Conservation (phyloP, 2,797 vertebrate genomes). For the Pampus argenteus region DNA sequence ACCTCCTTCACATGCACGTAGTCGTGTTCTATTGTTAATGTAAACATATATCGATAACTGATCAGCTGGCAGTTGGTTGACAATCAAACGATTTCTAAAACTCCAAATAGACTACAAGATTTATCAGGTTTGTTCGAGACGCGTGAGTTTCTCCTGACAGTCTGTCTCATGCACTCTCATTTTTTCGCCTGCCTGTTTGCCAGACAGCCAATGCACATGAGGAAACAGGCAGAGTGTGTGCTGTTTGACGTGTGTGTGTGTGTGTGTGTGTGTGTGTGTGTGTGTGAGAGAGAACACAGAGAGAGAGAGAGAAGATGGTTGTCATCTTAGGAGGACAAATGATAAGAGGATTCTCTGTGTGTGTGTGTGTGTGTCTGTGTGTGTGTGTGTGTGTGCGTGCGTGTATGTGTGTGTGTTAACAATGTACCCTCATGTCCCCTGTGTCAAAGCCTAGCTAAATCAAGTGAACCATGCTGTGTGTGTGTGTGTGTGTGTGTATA, state of each 20-base stretch:
- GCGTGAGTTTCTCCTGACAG: constrained; percentile 25
- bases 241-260: constrained; percentile 46
- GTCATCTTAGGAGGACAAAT: constrained; percentile 59
- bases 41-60: neutral
- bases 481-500: constrained; percentile 38
- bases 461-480: constrained; percentile 69
- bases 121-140: constrained; percentile 40
- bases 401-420: constrained; percentile 69
- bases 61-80: constrained; percentile 2
- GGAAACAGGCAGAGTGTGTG: constrained; percentile 50
- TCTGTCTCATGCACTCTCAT: constrained; percentile 44
- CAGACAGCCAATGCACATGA: constrained; percentile 58
- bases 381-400: constrained; percentile 25
- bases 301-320: constrained; percentile 36
- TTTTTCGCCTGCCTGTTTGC: constrained; percentile 57
- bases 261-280: constrained; percentile 23
- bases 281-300: constrained; percentile 2
- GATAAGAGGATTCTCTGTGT: constrained; percentile 33
- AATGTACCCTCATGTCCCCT: constrained; percentile 69
- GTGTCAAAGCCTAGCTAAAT: constrained; percentile 73
- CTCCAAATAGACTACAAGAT: constrained; percentile 4
- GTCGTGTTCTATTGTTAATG: neutral
- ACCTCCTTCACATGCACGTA: neutral
- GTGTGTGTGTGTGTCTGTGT: constrained; percentile 51
- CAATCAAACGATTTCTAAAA: constrained; percentile 23